Evolutionary conservation across 2,888 invertebrate genomes (phyloP), one percentile per base, ranked within the genome.

Genomic region (Pterobdella sp.): DNA sequence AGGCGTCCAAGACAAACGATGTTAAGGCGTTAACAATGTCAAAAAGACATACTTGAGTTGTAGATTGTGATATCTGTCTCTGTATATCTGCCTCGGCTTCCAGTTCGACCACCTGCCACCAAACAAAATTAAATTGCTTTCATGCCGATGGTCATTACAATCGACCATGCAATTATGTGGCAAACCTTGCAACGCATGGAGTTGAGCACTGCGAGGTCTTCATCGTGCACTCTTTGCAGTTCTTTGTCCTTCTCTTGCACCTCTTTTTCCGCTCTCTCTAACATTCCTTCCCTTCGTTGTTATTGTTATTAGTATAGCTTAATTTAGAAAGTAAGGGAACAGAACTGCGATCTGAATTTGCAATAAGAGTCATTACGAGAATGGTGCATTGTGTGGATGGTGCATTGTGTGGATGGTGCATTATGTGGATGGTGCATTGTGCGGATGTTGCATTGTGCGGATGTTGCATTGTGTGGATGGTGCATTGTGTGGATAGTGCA

Each of bases 201-300:
- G 68, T 84, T 81, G 35, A 88, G 83, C 67, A 84, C 84, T 74
- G 84, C 82, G 75, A 86, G 84, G 79, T 87, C 86, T 81, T 88
- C 87, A 49, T 83, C 81, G 75, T 86, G 84, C 81, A 91, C 88
- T 76, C 89, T 86, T 75, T 88, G 88, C 74, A 91, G 86, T 82
- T 92, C 91, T 77, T 88, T 89, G 77, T 89, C 87, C 68, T 85
- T 79, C 52, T 81, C 80, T 70, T 83, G 82, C 68, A 86, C 81
- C 77, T 86, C 84, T 72, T 79, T 78, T 74, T 81, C 80, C 72
- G 93, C 86, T 80, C 92, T 90, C 76, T 90, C 89, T 77, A 93
- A 92, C 64, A 92, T 85, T 67, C 78, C 73, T 75, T 82, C 82
- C 75, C 82, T 81, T n/a, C n/a, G n/a, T n/a, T n/a, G n/a, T n/a